Evolutionary conservation across 2,888 invertebrate genomes (phyloP).

Genomic region (Macroteleia sp.): DNA sequence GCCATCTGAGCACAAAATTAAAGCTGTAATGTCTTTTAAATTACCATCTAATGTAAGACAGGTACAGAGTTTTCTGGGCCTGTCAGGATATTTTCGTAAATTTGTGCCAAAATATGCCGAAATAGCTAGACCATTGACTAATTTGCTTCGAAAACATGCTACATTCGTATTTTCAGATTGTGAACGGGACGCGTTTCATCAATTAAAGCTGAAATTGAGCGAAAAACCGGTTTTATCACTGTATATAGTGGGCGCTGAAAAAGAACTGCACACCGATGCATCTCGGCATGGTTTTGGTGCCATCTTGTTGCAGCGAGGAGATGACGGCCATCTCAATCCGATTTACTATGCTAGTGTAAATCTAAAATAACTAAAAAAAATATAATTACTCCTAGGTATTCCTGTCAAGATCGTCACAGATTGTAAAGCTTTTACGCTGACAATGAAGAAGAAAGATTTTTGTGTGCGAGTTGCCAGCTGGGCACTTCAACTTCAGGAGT

Average conservation of each 20-base stretch:
- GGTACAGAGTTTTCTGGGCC: constrained; percentile 61
- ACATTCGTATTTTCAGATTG: background rate
- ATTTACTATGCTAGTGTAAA: background rate
- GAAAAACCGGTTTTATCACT: background rate
- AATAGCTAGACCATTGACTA: background rate
- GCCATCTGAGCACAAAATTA: constrained; percentile 1
- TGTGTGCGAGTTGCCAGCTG: background rate
- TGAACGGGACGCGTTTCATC: background rate
- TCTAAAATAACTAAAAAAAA: constrained; percentile 64
- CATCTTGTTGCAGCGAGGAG: background rate
- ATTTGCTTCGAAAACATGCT: background rate
- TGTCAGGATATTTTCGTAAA: constrained; percentile 62
- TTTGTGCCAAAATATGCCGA: constrained; percentile 53
- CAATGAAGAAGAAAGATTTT: constrained; percentile 5
- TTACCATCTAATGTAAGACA: constrained; percentile 40
- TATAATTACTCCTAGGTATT: background rate
- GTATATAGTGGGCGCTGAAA: background rate
- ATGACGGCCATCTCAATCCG: constrained; percentile 2
- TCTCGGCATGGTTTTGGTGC: background rate
- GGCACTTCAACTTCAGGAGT: constrained; percentile 21
- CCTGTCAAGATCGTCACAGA: constrained; percentile 24
- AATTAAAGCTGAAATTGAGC: constrained; percentile 8
- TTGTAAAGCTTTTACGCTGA: background rate
- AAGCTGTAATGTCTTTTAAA: constrained; percentile 34
- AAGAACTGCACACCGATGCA: background rate